Percentiles rank a stretch among this genome's conserved stretches.
These are phyloP conservation scores for Paradisaea rubra DNA, from an alignment of 2,113 vertebrate species.

Conservation along the genomic window DNA sequence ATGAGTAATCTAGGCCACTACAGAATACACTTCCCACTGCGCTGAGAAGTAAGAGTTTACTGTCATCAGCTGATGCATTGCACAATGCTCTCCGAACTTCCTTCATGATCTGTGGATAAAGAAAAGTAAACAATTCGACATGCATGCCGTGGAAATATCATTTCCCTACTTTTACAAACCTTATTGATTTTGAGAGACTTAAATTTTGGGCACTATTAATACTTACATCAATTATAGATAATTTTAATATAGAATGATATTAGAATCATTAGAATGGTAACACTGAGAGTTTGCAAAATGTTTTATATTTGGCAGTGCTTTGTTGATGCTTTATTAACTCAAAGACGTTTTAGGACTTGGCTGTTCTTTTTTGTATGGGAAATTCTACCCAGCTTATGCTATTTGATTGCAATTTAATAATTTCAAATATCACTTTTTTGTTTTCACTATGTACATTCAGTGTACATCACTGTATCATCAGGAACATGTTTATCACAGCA, in stretches of 20 bases:
- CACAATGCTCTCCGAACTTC: constrained; percentile 91
- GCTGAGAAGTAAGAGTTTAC: constrained; percentile 92
- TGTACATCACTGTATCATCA: background rate
- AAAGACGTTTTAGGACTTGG: background rate
- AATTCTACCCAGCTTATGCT: background rate
- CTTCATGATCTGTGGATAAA: constrained; percentile 90
- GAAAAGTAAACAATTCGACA: constrained; percentile 59
- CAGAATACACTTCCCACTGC: constrained; percentile 95
- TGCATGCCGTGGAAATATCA: constrained; percentile 58
- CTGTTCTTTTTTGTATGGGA: background rate
- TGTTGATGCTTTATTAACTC: background rate
- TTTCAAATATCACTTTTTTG: background rate
- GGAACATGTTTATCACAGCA: background rate
- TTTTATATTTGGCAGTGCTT: constrained; percentile 1
- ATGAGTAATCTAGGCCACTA: constrained; percentile 93
- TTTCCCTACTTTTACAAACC: constrained; percentile 51
- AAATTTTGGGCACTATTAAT: background rate
- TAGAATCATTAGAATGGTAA: background rate
- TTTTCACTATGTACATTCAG: background rate
- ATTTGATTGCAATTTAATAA: background rate
- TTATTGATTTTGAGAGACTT: constrained; percentile 16
- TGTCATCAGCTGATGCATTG: constrained; percentile 90
- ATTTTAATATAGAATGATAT: background rate
- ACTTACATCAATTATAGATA: background rate
- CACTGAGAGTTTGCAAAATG: background rate